These are phyloP conservation scores for Phalacrocorax aristotelis DNA, from an alignment of 2,113 vertebrate species.

Conservation along the genomic window DNA sequence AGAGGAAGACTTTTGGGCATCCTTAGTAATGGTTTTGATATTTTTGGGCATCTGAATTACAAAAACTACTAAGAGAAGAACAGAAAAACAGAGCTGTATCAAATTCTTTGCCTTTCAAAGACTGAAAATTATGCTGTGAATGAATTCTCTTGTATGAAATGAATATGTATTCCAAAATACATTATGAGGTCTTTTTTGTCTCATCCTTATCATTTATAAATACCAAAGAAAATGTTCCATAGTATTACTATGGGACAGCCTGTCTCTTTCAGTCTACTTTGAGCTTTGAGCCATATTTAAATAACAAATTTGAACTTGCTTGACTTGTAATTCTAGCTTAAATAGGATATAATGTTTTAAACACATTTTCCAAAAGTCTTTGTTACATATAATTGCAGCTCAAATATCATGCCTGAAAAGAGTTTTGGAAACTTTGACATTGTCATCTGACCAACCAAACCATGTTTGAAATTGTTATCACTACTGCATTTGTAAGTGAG, in stretches of 20 bases:
- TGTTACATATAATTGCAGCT: background rate
- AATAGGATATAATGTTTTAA: conserved; percentile 9
- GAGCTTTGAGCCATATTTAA: conserved; percentile 6
- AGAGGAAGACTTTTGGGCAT: background rate
- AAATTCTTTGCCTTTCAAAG: background rate
- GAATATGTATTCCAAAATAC: conserved; percentile 8
- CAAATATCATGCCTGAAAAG: conserved; percentile 23
- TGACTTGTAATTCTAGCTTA: conserved; percentile 1
- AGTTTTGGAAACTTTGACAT: conserved; percentile 31
- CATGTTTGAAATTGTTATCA: conserved; percentile 26
- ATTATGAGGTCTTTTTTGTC: background rate
- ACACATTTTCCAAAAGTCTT: background rate
- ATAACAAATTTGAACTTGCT: conserved; percentile 14
- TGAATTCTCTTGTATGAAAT: background rate
- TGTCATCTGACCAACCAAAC: conserved; percentile 28
- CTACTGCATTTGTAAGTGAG: background rate
- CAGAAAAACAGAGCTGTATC: background rate
- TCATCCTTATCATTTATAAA: background rate
- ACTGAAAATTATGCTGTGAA: background rate
- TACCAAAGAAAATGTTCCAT: background rate
- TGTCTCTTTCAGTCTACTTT: background rate
- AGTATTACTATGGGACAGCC: background rate
- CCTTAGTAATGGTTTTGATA: background rate
- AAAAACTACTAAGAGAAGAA: background rate
- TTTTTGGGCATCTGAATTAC: background rate